Evolutionary conservation across 2,797 vertebrate species (phyloP).

Genomic region (Nannoperca obscura): DNA sequence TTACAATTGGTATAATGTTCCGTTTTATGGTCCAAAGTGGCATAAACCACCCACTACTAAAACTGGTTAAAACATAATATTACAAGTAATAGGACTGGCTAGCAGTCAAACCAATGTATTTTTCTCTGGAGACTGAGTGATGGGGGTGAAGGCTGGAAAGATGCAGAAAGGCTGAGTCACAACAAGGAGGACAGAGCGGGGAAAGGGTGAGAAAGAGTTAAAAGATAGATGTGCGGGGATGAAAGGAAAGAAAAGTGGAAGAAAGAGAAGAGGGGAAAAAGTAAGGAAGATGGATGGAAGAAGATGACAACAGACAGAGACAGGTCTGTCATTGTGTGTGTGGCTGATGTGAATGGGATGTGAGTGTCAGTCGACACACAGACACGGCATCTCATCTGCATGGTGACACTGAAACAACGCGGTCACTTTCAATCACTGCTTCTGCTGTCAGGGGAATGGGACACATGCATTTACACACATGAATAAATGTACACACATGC

Average conservation of each 20-base stretch:
- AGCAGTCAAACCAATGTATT: conserved; percentile 17
- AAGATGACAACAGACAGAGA: conserved; percentile 32
- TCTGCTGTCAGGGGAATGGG: conserved; percentile 41
- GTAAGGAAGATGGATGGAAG: neutral
- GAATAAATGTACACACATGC: neutral
- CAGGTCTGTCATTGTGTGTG: conserved; percentile 6
- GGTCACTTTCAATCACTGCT: conserved; percentile 71
- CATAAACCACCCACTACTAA: neutral
- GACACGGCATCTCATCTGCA: conserved; percentile 54
- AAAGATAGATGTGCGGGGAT: neutral
- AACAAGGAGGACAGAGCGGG: conserved; percentile 12
- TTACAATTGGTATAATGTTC: neutral
- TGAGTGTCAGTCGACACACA: conserved; percentile 49
- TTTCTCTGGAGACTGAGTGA: conserved; percentile 46
- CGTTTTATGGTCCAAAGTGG: neutral
- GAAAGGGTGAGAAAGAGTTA: neutral
- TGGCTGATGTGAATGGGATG: conserved; percentile 43
- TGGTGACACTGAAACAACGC: conserved; percentile 65
- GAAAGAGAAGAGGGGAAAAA: neutral
- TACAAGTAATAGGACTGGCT: neutral
- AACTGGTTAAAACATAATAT: conserved; percentile 14
- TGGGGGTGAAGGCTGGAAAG: conserved; percentile 46
- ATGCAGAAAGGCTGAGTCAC: conserved; percentile 30
- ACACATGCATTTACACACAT: conserved; percentile 7
- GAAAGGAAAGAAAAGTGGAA: neutral